Conservation (phyloP, 2,888 invertebrate species). For the Abrostola triplasia region DNA sequence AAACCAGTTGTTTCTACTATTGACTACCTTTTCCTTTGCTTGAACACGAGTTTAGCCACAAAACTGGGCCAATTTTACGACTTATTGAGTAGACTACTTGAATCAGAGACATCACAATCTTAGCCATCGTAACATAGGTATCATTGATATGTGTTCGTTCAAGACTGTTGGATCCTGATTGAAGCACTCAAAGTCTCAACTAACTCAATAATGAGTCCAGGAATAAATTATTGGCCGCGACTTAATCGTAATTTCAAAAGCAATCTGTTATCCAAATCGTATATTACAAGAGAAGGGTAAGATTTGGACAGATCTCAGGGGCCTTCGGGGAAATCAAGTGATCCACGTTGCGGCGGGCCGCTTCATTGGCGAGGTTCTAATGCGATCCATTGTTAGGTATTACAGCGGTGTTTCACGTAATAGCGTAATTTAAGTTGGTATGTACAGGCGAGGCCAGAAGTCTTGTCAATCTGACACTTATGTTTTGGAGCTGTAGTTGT, state of each 20-base stretch:
- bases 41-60: conserved; percentile 8
- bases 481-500: conserved; percentile 6
- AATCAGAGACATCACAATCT: conserved; percentile 2
- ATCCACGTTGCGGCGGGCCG: conserved; percentile 56
- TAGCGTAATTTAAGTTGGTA: conserved; percentile 71
- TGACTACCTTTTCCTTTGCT: conserved; percentile 6
- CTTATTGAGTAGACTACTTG: conserved; percentile 7
- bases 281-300: conserved; percentile 64
- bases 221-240: conserved; percentile 44
- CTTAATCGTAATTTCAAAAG: conserved; percentile 61
- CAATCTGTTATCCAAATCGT: conserved; percentile 63
- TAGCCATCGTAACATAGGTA: background rate
- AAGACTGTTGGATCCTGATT: conserved; percentile 35
- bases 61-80: conserved; percentile 26
- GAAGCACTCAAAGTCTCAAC: conserved; percentile 15
- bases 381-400: conserved; percentile 71
- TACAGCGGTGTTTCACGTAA: conserved; percentile 69
- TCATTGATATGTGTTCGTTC: conserved; percentile 1
- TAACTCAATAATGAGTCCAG: conserved; percentile 28
- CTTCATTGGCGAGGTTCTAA: conserved; percentile 63
- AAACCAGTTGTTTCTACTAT: conserved; percentile 26
- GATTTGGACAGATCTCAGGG: conserved; percentile 55
- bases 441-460: conserved; percentile 58
- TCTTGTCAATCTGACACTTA: conserved; percentile 9
- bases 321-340: conserved; percentile 75